phyloP scores from a whole-genome alignment of 53 echinoderm and acorn worm genomes.

The Pentamera pediparva region DNA sequence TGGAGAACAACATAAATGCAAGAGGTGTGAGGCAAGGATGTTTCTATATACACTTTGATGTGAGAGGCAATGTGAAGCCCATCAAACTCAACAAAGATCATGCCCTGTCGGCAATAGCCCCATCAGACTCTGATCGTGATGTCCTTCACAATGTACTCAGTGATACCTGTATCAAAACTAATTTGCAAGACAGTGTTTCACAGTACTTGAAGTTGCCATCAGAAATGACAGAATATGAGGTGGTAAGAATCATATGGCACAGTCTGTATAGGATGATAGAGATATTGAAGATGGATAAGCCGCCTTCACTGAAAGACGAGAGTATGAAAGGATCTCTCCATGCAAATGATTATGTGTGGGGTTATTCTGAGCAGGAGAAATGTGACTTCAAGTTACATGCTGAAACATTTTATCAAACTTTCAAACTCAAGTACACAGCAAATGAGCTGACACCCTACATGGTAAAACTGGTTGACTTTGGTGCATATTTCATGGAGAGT shows the following conservation, averaged over 20 bases:
- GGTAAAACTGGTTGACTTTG: constrained; percentile 53
- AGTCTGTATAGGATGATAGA: not conserved
- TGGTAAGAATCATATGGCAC: constrained; percentile 1
- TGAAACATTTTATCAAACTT: constrained; percentile 57
- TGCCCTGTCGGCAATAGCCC: not conserved
- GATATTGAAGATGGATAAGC: not conserved
- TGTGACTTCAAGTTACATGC: constrained; percentile 17
- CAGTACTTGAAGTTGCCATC: not conserved
- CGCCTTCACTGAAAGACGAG: not conserved
- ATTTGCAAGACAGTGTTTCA: not conserved
- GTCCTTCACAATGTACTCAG: not conserved
- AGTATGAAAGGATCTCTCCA: constrained; percentile 9
- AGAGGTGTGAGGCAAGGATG: not conserved
- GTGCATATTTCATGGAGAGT: constrained; percentile 31
- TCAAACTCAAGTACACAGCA: constrained; percentile 26
- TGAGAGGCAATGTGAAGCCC: not conserved
- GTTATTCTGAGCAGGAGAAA: not conserved
- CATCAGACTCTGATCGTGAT: not conserved
- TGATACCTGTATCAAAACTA: no score
- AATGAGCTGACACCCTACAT: constrained; percentile 67
- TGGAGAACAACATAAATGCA: not conserved
- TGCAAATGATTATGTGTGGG: constrained; percentile 13
- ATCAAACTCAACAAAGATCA: constrained; percentile 11
- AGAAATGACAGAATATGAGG: not conserved
- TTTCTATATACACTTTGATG: not conserved